These are phyloP conservation scores for Trichoplusia ni DNA, from an alignment of 1,140 invertebrate species.

Conservation along the genomic window DNA sequence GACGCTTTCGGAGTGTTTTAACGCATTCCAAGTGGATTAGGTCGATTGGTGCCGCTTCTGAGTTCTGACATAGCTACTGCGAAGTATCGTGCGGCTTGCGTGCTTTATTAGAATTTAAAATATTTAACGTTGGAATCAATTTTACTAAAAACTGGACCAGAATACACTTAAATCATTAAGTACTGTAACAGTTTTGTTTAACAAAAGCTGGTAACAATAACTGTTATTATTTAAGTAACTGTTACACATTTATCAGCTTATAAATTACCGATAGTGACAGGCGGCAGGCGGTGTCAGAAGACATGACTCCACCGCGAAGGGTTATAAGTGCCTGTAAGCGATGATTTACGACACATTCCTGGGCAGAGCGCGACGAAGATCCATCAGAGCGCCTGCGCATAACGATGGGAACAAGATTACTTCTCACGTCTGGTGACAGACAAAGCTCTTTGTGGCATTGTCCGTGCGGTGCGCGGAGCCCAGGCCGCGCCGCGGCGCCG, in stretches of 20 bases:
- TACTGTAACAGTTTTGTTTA: background rate
- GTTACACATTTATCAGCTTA: constrained; percentile 20
- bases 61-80: no score
- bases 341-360: constrained; percentile 73
- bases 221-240: constrained; percentile 30
- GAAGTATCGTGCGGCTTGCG: no score
- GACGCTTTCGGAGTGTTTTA: no score
- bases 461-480: constrained; percentile 36
- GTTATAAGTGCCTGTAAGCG: constrained; percentile 35
- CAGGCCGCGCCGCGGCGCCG: no score
- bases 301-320: constrained; percentile 32
- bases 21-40: no score
- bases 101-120: no score
- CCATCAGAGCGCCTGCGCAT: constrained; percentile 44
- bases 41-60: no score
- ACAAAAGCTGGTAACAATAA: constrained; percentile 23
- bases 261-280: constrained; percentile 27
- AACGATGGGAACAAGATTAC: constrained; percentile 61
- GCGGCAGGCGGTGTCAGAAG: constrained; percentile 23
- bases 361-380: constrained; percentile 36
- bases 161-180: no score
- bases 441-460: constrained; percentile 48
- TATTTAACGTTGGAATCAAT: no score
- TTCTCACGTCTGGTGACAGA: constrained; percentile 53
- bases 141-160: no score